A percentile compares a stretch with the other conserved stretches of the same genome.
phyloP scores from a whole-genome alignment of 92 coral and sea anemone species.

The Nematostella vectensis region DNA sequence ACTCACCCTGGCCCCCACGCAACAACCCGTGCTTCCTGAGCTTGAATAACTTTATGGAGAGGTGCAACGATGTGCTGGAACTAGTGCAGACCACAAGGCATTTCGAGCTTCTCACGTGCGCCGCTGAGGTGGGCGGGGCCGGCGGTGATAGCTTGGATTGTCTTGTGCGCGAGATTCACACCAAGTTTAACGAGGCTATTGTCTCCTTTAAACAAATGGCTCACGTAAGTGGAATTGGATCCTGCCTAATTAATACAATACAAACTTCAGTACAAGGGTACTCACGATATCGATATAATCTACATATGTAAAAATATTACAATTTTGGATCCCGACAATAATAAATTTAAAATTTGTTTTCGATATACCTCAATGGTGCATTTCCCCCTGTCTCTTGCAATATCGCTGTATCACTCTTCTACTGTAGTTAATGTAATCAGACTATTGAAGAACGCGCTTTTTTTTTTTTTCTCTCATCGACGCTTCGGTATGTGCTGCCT shows the following conservation, averaged over 20 bases:
- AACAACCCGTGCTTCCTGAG: slow-evolving; percentile 74
- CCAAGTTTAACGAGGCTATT: slow-evolving; percentile 67
- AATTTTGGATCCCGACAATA: too few relatives aligned
- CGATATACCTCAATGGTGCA: too few relatives aligned
- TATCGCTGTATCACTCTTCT: too few relatives aligned
- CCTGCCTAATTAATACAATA: neutral
- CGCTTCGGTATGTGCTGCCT: too few relatives aligned
- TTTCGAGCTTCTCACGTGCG: slow-evolving; percentile 79
- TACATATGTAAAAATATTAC: too few relatives aligned
- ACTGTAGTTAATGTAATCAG: too few relatives aligned
- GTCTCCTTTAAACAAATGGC: slow-evolving; percentile 79
- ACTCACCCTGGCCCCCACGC: slow-evolving; percentile 97
- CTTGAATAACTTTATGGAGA: slow-evolving; percentile 93
- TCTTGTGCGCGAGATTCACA: slow-evolving; percentile 83
- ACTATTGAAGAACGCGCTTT: too few relatives aligned
- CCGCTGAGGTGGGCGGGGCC: slow-evolving; percentile 96
- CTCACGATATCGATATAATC: too few relatives aligned
- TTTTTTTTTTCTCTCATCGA: too few relatives aligned
- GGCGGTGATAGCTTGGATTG: slow-evolving; percentile 85
- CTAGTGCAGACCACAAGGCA: slow-evolving; percentile 95
- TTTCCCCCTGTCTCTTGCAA: too few relatives aligned
- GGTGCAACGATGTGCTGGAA: slow-evolving; percentile 96
- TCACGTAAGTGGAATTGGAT: slow-evolving; percentile 40
- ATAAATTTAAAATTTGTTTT: too few relatives aligned
- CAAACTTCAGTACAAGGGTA: too few relatives aligned